phyloP scores from a whole-genome alignment of 2,113 vertebrate genomes.

The Dinomys branickii region DNA sequence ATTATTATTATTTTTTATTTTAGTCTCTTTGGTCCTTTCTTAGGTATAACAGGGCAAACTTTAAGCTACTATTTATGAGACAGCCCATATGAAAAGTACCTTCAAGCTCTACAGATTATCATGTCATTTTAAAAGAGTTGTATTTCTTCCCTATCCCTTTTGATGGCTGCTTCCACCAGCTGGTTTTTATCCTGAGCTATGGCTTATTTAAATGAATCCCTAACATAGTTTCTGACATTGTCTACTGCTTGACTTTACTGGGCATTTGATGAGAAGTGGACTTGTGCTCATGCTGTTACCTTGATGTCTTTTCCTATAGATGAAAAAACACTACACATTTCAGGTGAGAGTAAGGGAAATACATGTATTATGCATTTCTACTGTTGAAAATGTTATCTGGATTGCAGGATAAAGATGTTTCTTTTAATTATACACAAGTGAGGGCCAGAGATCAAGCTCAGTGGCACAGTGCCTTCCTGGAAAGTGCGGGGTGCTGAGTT shows the following conservation, averaged over 20 bases:
- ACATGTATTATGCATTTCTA: background rate
- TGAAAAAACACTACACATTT: background rate
- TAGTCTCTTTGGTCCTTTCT: slow-evolving; percentile 51
- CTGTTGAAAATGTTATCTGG: background rate
- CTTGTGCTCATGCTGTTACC: too few relatives aligned
- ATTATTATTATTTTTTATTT: slow-evolving; percentile 72
- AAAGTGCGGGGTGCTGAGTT: too few relatives aligned
- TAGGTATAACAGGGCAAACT: background rate
- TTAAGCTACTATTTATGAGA: background rate
- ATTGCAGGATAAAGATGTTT: background rate
- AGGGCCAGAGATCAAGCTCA: too few relatives aligned
- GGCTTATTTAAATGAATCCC: background rate
- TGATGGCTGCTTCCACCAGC: background rate
- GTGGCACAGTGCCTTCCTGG: too few relatives aligned
- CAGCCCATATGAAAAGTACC: slow-evolving; percentile 23
- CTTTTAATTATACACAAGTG: background rate
- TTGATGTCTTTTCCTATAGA: background rate
- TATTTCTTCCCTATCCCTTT: background rate
- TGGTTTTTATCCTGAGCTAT: background rate
- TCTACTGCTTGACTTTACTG: background rate
- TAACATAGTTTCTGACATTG: background rate
- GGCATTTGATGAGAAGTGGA: background rate
- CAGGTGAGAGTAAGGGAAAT: background rate
- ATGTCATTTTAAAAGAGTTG: background rate
- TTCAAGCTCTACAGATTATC: background rate